Evolutionary conservation across 1,140 invertebrate species (phyloP).

Genomic region (Alviniconcha marisindica): DNA sequence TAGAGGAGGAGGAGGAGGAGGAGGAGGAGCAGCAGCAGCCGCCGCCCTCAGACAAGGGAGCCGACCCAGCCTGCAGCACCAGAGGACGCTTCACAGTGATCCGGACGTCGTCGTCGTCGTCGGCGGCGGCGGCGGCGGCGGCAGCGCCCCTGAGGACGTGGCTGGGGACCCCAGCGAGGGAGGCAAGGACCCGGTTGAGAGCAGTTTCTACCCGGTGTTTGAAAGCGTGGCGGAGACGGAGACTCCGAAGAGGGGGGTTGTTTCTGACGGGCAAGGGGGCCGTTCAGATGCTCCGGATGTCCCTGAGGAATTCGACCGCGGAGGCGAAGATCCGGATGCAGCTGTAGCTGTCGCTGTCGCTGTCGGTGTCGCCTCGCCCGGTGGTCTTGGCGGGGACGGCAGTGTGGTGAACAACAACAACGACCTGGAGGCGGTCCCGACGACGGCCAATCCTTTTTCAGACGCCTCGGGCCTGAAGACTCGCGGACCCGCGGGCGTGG

Average conservation of each 20-base stretch:
- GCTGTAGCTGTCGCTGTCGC: not conserved
- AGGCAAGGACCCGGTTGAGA: not conserved
- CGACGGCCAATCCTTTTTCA: too few species aligned
- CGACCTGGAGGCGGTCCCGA: too few species aligned
- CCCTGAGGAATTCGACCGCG: not conserved
- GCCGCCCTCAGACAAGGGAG: not conserved
- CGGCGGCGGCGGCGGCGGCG: not conserved
- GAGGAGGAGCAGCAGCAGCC: not conserved
- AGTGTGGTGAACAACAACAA: too few species aligned
- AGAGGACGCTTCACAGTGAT: not conserved
- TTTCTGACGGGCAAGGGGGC: not conserved
- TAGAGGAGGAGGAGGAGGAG: not conserved
- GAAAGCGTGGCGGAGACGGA: too few species aligned
- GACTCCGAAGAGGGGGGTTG: not conserved
- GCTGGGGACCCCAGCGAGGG: not conserved
- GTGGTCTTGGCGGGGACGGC: too few species aligned
- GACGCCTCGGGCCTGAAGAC: too few species aligned
- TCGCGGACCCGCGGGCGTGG: not conserved
- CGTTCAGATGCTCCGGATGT: not conserved
- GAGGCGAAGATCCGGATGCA: not conserved
- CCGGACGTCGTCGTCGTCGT: too few species aligned
- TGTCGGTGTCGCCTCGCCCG: too few species aligned
- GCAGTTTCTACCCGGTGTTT: not conserved
- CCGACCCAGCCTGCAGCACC: slow-evolving; percentile 17
- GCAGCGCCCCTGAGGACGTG: too few species aligned